Conservation (phyloP, 1,140 invertebrate genomes). For the Magallana gigas region DNA sequence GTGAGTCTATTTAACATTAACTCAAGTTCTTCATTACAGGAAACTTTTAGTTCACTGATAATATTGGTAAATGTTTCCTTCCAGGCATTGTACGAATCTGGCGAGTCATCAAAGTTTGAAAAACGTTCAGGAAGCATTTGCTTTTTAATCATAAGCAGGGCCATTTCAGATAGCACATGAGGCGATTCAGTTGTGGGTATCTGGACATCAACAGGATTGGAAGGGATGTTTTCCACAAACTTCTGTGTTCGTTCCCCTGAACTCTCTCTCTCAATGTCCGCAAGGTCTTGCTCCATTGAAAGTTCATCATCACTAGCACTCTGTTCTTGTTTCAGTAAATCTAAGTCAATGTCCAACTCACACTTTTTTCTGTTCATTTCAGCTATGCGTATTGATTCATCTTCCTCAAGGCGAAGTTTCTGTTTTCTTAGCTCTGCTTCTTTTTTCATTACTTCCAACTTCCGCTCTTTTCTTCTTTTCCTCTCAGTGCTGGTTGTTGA, state of each 20-base stretch:
- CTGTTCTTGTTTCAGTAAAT: background rate
- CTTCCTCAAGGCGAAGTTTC: slow-evolving; percentile 18
- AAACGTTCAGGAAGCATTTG: slow-evolving; percentile 39
- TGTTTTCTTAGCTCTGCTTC: slow-evolving; percentile 36
- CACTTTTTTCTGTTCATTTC: slow-evolving; percentile 17
- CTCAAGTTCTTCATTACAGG: slow-evolving; percentile 50
- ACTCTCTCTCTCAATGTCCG: background rate
- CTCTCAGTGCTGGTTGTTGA: background rate
- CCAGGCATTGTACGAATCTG: slow-evolving; percentile 48
- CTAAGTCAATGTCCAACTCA: slow-evolving; percentile 4
- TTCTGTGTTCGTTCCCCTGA: background rate
- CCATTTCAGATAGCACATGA: background rate
- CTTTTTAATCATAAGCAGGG: slow-evolving; percentile 41
- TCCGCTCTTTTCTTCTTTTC: background rate
- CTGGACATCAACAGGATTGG: too few relatives aligned
- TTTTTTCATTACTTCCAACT: background rate
- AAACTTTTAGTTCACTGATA: slow-evolving; percentile 42
- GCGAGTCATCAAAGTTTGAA: slow-evolving; percentile 49
- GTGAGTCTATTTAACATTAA: slow-evolving; percentile 53
- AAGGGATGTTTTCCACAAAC: background rate
- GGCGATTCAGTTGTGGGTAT: background rate
- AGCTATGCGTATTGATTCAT: slow-evolving; percentile 16
- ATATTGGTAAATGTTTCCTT: slow-evolving; percentile 52
- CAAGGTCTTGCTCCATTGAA: background rate
- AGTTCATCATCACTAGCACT: background rate